Percentiles rank a stretch among this genome's conserved stretches.
phyloP scores from a whole-genome alignment of 1,140 invertebrate species.

The Drosophila sproati region DNA sequence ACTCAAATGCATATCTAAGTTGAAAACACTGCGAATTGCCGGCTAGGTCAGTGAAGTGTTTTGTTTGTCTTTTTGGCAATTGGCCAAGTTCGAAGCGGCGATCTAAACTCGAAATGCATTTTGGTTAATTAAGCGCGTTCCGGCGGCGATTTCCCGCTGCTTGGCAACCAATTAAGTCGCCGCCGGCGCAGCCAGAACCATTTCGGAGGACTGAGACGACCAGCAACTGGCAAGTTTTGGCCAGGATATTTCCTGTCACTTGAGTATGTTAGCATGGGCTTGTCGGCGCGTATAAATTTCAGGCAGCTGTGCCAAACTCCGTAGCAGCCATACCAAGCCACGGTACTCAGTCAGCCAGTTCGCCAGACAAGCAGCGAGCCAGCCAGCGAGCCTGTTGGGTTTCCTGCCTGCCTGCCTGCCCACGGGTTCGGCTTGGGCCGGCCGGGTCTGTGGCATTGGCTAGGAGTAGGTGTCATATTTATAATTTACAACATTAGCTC shows the following conservation, averaged over 20 bases:
- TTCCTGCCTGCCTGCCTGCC: conserved; percentile 51
- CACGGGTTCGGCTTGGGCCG: conserved; percentile 58
- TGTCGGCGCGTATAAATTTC: conserved; percentile 69
- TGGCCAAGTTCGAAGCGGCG: conserved; percentile 44
- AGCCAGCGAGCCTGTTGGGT: conserved; percentile 19
- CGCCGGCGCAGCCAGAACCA: conserved; percentile 47
- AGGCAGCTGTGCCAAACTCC: conserved; percentile 55
- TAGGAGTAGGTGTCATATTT: conserved; percentile 83
- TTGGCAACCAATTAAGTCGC: conserved; percentile 77
- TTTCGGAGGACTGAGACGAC: conserved; percentile 15
- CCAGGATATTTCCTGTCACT: conserved; percentile 68
- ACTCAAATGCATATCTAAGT: conserved; percentile 59
- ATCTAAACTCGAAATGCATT: conserved; percentile 71
- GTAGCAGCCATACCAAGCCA: not conserved
- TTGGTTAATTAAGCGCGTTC: conserved; percentile 81
- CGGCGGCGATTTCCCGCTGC: conserved; percentile 78
- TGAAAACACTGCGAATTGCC: conserved; percentile 27
- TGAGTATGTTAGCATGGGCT: conserved; percentile 27
- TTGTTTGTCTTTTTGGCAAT: conserved; percentile 48
- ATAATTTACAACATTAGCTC: conserved; percentile 83
- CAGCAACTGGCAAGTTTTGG: conserved; percentile 14
- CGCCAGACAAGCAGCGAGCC: too few relatives aligned
- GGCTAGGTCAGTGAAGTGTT: conserved; percentile 32
- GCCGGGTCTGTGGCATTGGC: conserved; percentile 31
- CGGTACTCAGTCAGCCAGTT: not conserved